Evolutionary conservation across 2,888 invertebrate species (phyloP).

Genomic region (Drosophila paramelanica): DNA sequence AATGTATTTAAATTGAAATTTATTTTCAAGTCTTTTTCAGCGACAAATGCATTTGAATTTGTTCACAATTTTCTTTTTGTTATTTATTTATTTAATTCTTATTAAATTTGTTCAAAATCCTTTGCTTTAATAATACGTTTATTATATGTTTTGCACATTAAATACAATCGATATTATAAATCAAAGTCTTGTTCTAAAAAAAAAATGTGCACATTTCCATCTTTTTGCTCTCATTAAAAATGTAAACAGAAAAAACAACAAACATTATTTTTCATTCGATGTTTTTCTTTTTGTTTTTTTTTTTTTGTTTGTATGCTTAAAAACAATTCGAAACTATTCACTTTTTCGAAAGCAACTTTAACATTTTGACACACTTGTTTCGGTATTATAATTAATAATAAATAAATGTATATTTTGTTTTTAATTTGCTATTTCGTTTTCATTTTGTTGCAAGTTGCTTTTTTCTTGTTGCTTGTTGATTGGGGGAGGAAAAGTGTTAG

Average conservation of each 20-base stretch:
- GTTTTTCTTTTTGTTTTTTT: constrained; percentile 27
- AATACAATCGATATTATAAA: constrained; percentile 61
- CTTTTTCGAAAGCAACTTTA: constrained; percentile 46
- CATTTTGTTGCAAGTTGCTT: constrained; percentile 24
- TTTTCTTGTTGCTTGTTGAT: background rate
- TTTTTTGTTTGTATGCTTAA: constrained; percentile 13
- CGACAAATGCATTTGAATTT: constrained; percentile 81
- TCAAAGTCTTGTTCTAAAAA: constrained; percentile 67
- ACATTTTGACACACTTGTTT: constrained; percentile 39
- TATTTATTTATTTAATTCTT: constrained; percentile 45
- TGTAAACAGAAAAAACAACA: constrained; percentile 66
- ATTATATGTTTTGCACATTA: constrained; percentile 71
- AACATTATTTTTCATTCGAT: constrained; percentile 51
- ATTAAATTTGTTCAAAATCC: constrained; percentile 75
- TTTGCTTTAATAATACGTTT: constrained; percentile 68
- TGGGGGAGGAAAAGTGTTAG: constrained; percentile 32
- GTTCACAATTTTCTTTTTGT: constrained; percentile 69
- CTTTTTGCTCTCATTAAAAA: constrained; percentile 52
- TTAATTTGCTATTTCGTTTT: background rate
- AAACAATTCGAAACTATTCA: constrained; percentile 53
- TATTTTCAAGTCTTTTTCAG: constrained; percentile 78
- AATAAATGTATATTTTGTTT: constrained; percentile 12
- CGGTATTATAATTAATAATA: constrained; percentile 22
- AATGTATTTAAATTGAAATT: constrained; percentile 78
- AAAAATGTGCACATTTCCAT: constrained; percentile 32